Evolutionary conservation across 2,888 invertebrate species (phyloP), one percentile per base, ranked within the genome.

Genomic region (Scaptomyza polygonia): DNA sequence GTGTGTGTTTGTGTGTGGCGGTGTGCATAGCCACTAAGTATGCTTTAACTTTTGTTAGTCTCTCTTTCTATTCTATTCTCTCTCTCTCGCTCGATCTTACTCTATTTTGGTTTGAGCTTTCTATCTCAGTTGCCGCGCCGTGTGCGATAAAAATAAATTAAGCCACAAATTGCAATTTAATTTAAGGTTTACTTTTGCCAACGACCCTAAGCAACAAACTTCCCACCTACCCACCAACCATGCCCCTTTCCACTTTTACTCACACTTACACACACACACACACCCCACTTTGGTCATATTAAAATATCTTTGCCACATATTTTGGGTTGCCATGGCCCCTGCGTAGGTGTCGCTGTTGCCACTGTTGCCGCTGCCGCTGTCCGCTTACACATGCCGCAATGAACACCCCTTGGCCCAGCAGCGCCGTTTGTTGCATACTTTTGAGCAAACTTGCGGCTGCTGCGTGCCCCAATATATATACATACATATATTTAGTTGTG

Each of bases 81-180:
- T 18, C 30, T 47, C 6, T 14, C 30, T 21, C 34, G 3, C 8
- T 44, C 29, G n/a, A 9, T 47, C 7, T 11, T 8, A 8, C 18
- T 30, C 5, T 7, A 5, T 16, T 5, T 29, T 1, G 2, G 7
- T 30, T 12, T 34, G 14, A 14, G 30, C 43, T 42, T 62, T 79
- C 74, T 74, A 66, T 63, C 65, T 72, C 66, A 34, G 65, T 53
- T 58, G 44, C 40, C 40, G 66, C 61, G 44, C 25, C 40, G 63
- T 52, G 64, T 64, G 75, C 85, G 79, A 83, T 83, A 85, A 83
- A 83, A 83, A 83, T 83, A 83, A 83, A 83, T 83, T 83, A 83
- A 83, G 86, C 82, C 82, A 83, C 82, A 83, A 83, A 83, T 83
- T 85, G 82, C 86, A 82, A 83, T 83, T 83, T 83, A 83, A 83